phyloP scores from a whole-genome alignment of 2,888 invertebrate species.

The Hemistola chrysoprasaria region DNA sequence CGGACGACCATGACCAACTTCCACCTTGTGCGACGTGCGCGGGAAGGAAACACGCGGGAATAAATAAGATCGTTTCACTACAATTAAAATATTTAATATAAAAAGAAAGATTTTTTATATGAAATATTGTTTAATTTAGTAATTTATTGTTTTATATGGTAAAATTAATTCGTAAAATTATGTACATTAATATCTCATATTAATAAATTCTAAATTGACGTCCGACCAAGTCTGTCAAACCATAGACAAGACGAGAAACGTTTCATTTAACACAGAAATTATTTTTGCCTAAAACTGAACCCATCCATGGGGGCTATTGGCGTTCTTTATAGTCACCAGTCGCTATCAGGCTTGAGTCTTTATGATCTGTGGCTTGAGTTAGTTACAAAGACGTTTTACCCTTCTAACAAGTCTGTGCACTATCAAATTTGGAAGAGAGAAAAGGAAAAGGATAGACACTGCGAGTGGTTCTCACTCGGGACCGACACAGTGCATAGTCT shows the following conservation, averaged over 20 bases:
- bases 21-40: conserved; percentile 87
- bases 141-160: conserved; percentile 19
- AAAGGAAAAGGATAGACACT: too few relatives aligned
- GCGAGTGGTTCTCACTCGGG: too few relatives aligned
- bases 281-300: too few relatives aligned
- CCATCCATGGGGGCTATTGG: too few relatives aligned
- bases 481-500: too few relatives aligned
- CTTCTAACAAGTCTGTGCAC: too few relatives aligned
- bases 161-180: background rate
- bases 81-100: conserved; percentile 29
- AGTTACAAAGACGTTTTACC: too few relatives aligned
- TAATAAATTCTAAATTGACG: conserved; percentile 30
- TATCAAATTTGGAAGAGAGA: too few relatives aligned
- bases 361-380: too few relatives aligned
- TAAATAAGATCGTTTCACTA: conserved; percentile 47
- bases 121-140: background rate
- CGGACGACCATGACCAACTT: conserved; percentile 85
- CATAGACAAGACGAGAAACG: conserved; percentile 36
- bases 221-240: conserved; percentile 30
- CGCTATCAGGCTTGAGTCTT: too few relatives aligned
- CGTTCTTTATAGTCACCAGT: too few relatives aligned
- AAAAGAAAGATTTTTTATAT: background rate
- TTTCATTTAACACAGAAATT: conserved; percentile 29
- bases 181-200: background rate
- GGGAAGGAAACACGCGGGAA: conserved; percentile 85